A percentile compares a stretch with the other conserved stretches of the same genome.
phyloP scores from a whole-genome alignment of 2,797 vertebrate species.

The Champsocephalus gunnari region DNA sequence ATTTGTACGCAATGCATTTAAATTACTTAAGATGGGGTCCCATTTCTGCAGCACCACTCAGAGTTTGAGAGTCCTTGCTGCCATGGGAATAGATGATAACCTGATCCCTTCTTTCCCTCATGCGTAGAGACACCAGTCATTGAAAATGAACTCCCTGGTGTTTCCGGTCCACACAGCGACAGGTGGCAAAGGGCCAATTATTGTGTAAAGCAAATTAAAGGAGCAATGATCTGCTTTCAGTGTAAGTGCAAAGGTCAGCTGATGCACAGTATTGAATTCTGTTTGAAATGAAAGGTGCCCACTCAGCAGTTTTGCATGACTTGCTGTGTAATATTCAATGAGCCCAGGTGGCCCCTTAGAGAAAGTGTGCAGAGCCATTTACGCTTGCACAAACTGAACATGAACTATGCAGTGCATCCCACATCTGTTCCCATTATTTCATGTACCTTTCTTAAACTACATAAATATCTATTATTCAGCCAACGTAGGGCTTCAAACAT shows the following conservation, averaged over 20 bases:
- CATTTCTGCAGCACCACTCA: constrained; percentile 14
- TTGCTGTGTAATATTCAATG: constrained; percentile 69
- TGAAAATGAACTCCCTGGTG: constrained; percentile 65
- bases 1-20: not conserved
- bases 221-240: not conserved
- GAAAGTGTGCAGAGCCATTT: constrained; percentile 11
- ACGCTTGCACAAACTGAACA: constrained; percentile 3
- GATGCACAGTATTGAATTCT: constrained; percentile 1
- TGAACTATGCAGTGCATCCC: constrained; percentile 2
- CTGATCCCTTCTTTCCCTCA: constrained; percentile 60
- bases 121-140: constrained; percentile 58
- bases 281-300: not conserved
- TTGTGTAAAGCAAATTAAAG: constrained; percentile 18
- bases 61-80: constrained; percentile 34
- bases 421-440: not conserved
- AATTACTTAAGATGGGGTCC: not conserved
- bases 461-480: not conserved
- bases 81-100: constrained; percentile 64
- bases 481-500: not conserved
- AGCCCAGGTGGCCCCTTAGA: constrained; percentile 20
- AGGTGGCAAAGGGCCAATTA: constrained; percentile 29
- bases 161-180: constrained; percentile 62
- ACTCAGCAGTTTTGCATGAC: not conserved
- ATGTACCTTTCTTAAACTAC: not conserved
- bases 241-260: not conserved